Evolutionary conservation across 53 echinoderm and acorn worm species (phyloP), one percentile per base, ranked within the genome.

Genomic region (Luidia sarsii): DNA sequence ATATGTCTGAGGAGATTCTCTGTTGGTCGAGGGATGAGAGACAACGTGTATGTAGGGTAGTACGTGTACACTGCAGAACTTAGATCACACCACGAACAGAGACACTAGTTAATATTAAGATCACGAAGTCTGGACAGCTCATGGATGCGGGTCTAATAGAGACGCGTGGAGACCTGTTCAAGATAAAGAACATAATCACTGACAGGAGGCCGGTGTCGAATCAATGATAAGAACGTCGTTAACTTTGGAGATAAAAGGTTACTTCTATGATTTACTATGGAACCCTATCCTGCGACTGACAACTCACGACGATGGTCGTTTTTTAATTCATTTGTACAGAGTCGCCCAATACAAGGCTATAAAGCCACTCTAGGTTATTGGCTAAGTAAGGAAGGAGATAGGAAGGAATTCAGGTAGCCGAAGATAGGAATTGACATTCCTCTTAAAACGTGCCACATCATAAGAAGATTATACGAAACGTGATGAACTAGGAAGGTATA

Each of bases 221-320:
- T n/a, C 41, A 41, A 6, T 41, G 11, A 41, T 6, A 70, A 48
- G 70, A 48, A 3, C 45, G 24, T 70, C 45, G 70, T 70, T 9
- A 46, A 70, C 49, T 70, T 48, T 70, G 70, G 70, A 49, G 14
- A 70, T 70, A 50, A 70, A 70, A 48, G 3, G 48, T 22, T 48
- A 70, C 70, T 31, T 33, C 64, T 31, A 5, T 25, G 64, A 64
- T 64, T 64, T 27, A 64, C 64, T 16, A 64, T 49, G 68, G 68
- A 41, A 35, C 39, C 3, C 39, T 67, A n/a, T n/a, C n/a, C n/a
- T n/a, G n/a, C n/a, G n/a, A n/a, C n/a, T n/a, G n/a, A n/a, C n/a
- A n/a, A n/a, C n/a, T n/a, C n/a, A n/a, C n/a, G n/a, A n/a, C n/a
- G n/a, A n/a, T n/a, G n/a, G n/a, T n/a, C n/a, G n/a, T n/a, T n/a